Evolutionary conservation across 2,797 vertebrate genomes (phyloP).

Genomic region (Amblyraja radiata): DNA sequence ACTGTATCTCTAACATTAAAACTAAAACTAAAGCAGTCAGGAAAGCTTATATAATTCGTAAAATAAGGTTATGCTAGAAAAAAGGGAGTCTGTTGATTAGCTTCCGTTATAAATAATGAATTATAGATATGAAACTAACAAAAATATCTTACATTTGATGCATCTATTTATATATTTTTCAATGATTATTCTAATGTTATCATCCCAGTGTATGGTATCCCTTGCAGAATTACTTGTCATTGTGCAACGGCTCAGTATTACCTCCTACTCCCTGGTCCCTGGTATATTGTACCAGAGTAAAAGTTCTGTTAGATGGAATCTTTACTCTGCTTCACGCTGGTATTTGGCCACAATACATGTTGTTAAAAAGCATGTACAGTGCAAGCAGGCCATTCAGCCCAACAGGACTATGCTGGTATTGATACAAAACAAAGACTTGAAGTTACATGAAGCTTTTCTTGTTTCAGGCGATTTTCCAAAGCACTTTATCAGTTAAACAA

Average conservation of each 20-base stretch:
- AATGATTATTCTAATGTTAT: neutral
- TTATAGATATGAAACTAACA: neutral
- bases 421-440: neutral
- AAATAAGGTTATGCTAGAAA: neutral
- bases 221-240: neutral
- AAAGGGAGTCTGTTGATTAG: neutral
- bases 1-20: too few relatives aligned
- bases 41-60: neutral
- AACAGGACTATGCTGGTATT: neutral
- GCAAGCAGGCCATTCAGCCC: neutral
- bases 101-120: neutral
- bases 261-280: neutral
- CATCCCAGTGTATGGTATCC: neutral
- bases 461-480: neutral
- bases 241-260: neutral
- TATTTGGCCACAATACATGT: neutral
- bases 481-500: neutral
- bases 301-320: neutral
- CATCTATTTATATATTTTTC: neutral
- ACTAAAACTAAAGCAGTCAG: too few relatives aligned
- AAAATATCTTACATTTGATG: neutral
- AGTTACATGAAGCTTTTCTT: neutral
- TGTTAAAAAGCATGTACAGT: neutral
- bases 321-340: neutral
- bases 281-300: neutral